Evolutionary conservation across 35 echinoderm and acorn worm genomes (phyloP).

Genomic region (Stichopus chloronotus): DNA sequence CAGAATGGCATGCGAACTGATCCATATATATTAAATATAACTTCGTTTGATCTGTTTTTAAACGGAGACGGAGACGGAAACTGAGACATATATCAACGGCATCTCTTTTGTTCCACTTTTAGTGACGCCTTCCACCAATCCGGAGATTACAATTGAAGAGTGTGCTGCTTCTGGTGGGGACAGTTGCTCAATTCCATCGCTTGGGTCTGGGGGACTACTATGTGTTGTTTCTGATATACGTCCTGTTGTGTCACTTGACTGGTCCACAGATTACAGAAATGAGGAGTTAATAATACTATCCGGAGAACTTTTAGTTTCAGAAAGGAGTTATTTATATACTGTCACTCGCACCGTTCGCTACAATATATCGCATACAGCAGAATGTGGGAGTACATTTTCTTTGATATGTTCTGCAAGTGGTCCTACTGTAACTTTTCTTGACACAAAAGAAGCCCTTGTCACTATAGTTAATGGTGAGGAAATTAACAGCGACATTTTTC

Average conservation of each 20-base stretch:
- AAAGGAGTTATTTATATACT: not conserved
- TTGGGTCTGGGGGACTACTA: not conserved
- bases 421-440: not conserved
- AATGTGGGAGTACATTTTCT: not conserved
- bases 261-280: not conserved
- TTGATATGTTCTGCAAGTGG: not conserved
- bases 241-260: not conserved
- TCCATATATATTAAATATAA: no score
- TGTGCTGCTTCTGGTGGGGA: not conserved
- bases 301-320: not conserved
- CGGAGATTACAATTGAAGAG: not conserved
- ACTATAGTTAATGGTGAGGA: not conserved
- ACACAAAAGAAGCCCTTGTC: not conserved
- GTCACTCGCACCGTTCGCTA: not conserved
- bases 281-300: not conserved
- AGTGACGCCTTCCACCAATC: not conserved
- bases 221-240: not conserved
- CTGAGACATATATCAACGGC: no score
- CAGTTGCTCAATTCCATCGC: not conserved
- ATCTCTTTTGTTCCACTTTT: not conserved
- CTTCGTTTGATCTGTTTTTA: no score
- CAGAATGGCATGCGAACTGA: no score
- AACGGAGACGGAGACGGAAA: no score
- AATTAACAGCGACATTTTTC: not conserved
- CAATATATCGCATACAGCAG: not conserved